Base-by-base conservation (phyloP, 2,888 invertebrate genomes). In the Diabrotica balteata region DNA sequence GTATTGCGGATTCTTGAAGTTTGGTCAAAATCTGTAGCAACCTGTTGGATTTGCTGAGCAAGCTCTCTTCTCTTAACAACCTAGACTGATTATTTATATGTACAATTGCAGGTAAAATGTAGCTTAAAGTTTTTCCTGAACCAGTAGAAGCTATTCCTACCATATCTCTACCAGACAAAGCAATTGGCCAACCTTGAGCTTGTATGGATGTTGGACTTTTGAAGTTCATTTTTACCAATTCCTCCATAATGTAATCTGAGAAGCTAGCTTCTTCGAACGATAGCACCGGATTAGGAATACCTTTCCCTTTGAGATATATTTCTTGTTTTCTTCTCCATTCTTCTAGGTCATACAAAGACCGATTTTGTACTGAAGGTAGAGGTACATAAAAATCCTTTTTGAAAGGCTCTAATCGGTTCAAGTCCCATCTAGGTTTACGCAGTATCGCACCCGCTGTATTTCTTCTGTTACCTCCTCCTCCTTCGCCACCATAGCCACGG, bases 61-160 rank as follows among this genome's bases (percentile, higher is more conserved):
- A 95, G 85, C 82, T 95, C 95, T 98, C 97, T 70, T 95, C 94
- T 76, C 94, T 87, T 76, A 91, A 87, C 72, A 98, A 85, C 72
- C 93, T 89, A 6, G 94, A 92, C 80, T 97, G 97, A 82, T 96
- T 90, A 77, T 94, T 95, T 57, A 97, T 97, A 81, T 98, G 98
- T 22, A 98, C 94, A 75, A 97, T 94, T 17, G 96, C 96, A 61
- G 98, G 98, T 75, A 96, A 83, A 75, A 95, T 94, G 84, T 95
- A 97, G 11, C 95, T 94, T 70, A 96, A 86, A 1, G 96, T 96
- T 85, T 96, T 96, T 45, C 96, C 96, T 17, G 95, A 95, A 47
- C 96, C 96, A 17, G 96, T 96, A 82, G 96, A 96, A 59, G 97
- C 97, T 77, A 98, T 97, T 46, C 97, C 97, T 61, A 98, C 97